Percentiles rank a stretch among this genome's conserved stretches.
Conservation (phyloP, 2,113 vertebrate species). For the Onychostruthus taczanowskii region DNA sequence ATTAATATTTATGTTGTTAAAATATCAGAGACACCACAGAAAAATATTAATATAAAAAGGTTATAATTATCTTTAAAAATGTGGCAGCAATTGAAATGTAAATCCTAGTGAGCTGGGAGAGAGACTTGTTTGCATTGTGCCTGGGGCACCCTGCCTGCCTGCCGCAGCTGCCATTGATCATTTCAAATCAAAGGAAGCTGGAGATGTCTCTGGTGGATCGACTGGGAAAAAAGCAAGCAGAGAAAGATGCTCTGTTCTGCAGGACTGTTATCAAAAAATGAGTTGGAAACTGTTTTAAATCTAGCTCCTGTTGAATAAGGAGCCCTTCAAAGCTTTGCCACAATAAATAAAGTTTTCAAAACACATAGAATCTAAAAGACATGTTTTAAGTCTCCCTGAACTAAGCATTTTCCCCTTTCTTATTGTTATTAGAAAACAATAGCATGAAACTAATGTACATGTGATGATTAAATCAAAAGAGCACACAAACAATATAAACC, state of each 20-base stretch:
- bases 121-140: slow-evolving; percentile 62
- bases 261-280: slow-evolving; percentile 57
- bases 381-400: slow-evolving; percentile 51
- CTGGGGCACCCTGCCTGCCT: slow-evolving; percentile 66
- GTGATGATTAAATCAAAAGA: not conserved
- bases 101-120: slow-evolving; percentile 61
- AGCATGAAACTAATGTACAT: not conserved
- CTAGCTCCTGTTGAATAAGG: slow-evolving; percentile 57
- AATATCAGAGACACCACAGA: slow-evolving; percentile 70
- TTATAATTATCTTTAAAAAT: slow-evolving; percentile 77
- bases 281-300: slow-evolving; percentile 64
- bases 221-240: slow-evolving; percentile 5
- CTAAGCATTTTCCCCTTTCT: not conserved
- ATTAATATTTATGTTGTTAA: slow-evolving; percentile 79
- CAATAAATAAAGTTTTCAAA: slow-evolving; percentile 73
- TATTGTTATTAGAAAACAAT: not conserved
- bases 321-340: slow-evolving; percentile 60
- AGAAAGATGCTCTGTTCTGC: slow-evolving; percentile 70
- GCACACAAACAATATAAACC: not conserved
- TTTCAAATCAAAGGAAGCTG: slow-evolving; percentile 73
- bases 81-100: slow-evolving; percentile 79
- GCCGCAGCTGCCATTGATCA: slow-evolving; percentile 75
- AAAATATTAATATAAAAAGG: slow-evolving; percentile 77
- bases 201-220: slow-evolving; percentile 63
- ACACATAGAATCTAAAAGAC: slow-evolving; percentile 53